Percentiles rank a stretch among this genome's conserved stretches.
Conservation (phyloP, 2,797 vertebrate species). For the Hemibagrus guttatus region DNA sequence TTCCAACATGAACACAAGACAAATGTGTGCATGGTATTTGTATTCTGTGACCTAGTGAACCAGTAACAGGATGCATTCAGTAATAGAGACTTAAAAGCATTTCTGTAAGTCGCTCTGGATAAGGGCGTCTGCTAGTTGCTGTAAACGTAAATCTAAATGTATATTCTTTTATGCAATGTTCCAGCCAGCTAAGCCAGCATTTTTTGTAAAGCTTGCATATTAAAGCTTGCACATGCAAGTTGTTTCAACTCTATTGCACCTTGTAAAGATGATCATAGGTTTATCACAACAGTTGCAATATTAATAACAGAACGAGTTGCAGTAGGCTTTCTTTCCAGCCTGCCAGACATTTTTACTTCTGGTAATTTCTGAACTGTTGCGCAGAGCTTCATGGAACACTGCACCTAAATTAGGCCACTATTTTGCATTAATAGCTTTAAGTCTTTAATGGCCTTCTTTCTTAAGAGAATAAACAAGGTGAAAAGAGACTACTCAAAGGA, state of each 20-base stretch:
- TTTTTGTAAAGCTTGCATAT: neutral
- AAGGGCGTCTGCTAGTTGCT: no score
- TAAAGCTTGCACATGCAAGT: neutral
- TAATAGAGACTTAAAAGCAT: no score
- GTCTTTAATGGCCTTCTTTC: constrained; percentile 29
- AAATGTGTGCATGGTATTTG: neutral
- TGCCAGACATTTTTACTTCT: constrained; percentile 49
- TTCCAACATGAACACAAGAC: neutral
- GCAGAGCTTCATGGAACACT: constrained; percentile 54
- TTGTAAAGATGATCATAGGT: constrained; percentile 22
- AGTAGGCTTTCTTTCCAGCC: constrained; percentile 34
- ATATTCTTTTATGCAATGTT: neutral
- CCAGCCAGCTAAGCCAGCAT: neutral
- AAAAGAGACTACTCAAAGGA: neutral
- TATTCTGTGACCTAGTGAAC: no score
- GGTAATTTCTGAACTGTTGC: constrained; percentile 57
- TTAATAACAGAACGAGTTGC: constrained; percentile 46
- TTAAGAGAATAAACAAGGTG: constrained; percentile 36
- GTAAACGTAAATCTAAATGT: no score
- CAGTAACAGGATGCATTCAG: no score
- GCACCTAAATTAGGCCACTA: constrained; percentile 55
- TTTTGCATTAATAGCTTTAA: constrained; percentile 52
- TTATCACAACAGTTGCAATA: neutral
- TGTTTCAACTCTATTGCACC: constrained; percentile 27
- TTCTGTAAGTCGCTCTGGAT: no score